Evolutionary conservation across 2,888 invertebrate species (phyloP).

Genomic region (Tetramorium bicarinatum): DNA sequence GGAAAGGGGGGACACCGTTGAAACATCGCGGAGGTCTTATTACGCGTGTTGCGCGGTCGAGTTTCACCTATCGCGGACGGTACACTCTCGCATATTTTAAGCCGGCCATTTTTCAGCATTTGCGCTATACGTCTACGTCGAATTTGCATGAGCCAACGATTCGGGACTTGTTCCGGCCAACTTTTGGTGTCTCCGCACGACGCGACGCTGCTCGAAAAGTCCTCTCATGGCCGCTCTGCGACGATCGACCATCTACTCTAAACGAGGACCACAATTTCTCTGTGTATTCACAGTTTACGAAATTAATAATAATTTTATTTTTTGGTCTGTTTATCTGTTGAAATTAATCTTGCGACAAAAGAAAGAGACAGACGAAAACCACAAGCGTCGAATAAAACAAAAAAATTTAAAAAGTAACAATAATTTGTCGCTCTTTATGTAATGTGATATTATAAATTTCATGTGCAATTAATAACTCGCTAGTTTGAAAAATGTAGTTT

Average conservation of each 20-base stretch:
- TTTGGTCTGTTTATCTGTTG: not conserved
- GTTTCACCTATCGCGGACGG: constrained; percentile 84
- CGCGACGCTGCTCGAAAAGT: constrained; percentile 37
- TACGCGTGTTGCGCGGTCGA: constrained; percentile 72
- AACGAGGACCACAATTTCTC: constrained; percentile 40
- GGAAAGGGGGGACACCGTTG: constrained; percentile 51
- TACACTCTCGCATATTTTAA: constrained; percentile 86
- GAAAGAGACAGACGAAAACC: not conserved
- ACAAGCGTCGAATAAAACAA: not conserved
- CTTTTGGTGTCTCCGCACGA: constrained; percentile 71
- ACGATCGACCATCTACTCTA: constrained; percentile 59
- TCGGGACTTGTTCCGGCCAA: constrained; percentile 78
- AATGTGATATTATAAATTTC: not conserved
- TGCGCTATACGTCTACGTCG: constrained; percentile 83
- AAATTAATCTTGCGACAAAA: not conserved
- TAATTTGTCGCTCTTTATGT: not conserved
- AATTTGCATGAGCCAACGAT: constrained; percentile 85
- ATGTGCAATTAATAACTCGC: not conserved
- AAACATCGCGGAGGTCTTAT: constrained; percentile 73
- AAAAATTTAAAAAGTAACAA: not conserved
- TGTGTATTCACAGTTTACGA: not conserved
- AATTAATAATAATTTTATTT: not conserved
- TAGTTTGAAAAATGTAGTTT: not conserved
- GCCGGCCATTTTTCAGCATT: constrained; percentile 86
- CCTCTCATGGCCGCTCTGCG: not conserved